Evolutionary conservation across 2,888 invertebrate genomes (phyloP), one percentile per base, ranked within the genome.

Genomic region (Ommatoiulus sabulosus): DNA sequence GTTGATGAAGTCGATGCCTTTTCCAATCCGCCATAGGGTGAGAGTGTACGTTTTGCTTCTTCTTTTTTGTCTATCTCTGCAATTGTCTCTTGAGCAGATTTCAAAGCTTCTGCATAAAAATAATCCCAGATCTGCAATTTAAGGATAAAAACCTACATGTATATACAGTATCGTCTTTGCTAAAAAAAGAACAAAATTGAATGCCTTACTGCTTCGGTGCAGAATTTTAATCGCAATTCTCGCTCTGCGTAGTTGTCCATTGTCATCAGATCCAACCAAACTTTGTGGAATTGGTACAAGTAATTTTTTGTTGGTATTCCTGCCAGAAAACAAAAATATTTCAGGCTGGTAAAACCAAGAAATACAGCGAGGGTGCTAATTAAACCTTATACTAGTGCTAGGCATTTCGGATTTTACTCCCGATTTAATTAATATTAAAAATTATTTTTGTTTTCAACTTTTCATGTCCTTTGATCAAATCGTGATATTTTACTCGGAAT

Each of bases 71-170:
- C 87, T 57, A 57, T 57, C 3, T 87, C 57, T 17, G 5, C 17
- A 6, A 87, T 1, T 2, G n/a, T 0, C 15, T 87, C 24, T 57
- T 87, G 24, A 15, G 43, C 57, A 87, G 87, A 20, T 87, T 63
- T 35, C n/a, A 87, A 10, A 43, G 52, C 17, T 35, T 87, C 43
- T 8, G 48, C 44, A 20, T 44, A 87, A 57, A 87, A 87, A 57
- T 87, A 87, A 57, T 57, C 35, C 87, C 87, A 87, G 52, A 57
- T 57, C 87, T 87, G 10, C 43, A 57, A 87, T n/a, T n/a, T n/a
- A n/a, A 57, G 20, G 15, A n/a, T 52, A 35, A 35, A 52, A 17
- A 86, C 44, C 10, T 35, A 44, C 44, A 44, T 86, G 20, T 44
- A 44, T 44, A 43, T 86, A 4, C 17, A 3, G 24, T 12, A 7